Base-by-base conservation (phyloP, 2,797 vertebrate species). In the Dicrostonyx torquatus region DNA sequence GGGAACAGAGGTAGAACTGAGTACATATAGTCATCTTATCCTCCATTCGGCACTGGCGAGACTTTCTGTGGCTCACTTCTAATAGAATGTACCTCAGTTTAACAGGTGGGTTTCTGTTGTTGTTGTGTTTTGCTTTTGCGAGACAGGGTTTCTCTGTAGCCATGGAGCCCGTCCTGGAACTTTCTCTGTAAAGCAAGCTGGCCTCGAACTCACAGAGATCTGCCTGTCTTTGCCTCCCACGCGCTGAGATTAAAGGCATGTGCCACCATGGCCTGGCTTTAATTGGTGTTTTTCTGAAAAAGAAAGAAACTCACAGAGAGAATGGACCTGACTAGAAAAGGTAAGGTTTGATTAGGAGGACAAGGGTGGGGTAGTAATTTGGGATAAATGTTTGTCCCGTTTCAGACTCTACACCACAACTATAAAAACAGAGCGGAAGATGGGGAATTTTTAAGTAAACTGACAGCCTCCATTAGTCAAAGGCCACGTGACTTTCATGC, bases 51-150 rank as follows among this genome's bases (percentile, higher is more conserved):
- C 31, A 78, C 34, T 75, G 48, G 70, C 53, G n/a, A 94, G 45
- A 24, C 43, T 86, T 94, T 94, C 76, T 20, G 29, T 80, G 64
- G 7, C 58, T 95, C 87, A 76, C 72, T 94, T 96, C 92, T 95
- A 90, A 77, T 83, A 40, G 93, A 95, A 76, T 90, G 64, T 37
- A 80, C 87, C 90, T 92, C 89, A 79, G 94, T 80, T 91, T 91
- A 93, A 94, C 89, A 50, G 43, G 26, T 22, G 55, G 55, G 55
- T 58, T 58, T 58, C 22, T 58, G 18, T 20, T 58, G 0, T 55
- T 58, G 55, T 58, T 58, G 8, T 58, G 55, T 22, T 58, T 22
- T 58, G 55, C 2, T 20, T 22, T 58, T 58, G 22, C 0, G 7
- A 58, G 55, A 58, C 55, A 22, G 55, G 20, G 55, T 58, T 58